Base-by-base conservation (phyloP, 1,140 invertebrate genomes). In the Calephelis nemesis region DNA sequence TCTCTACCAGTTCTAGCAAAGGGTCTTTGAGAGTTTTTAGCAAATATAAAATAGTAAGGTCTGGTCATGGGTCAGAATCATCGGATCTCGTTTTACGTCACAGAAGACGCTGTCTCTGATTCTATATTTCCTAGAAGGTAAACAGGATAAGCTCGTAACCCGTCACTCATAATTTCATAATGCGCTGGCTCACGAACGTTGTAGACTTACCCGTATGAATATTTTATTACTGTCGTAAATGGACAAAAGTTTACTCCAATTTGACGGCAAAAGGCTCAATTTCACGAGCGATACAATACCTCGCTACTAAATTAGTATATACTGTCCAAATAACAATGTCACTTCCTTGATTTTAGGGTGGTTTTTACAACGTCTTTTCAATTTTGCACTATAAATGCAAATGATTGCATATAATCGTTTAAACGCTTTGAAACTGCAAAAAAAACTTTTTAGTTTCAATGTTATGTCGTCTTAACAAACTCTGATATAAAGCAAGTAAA, bases 101-200 rank as follows among this genome's bases (percentile, higher is more conserved):
- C 70, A 66, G 48, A 69, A 75, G 71, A 71, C 66, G 71, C 30
- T 69, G 70, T 74, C 76, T 78, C 72, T 71, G 45, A 66, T 66
- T 66, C 49, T 15, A 40, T 52, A 52, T 66, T 52, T 52, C 54
- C 64, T 66, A 39, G 64, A 47, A 64, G 30, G 63, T 39, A 64
- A 64, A 64, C 63, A 49, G 50, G 42, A 66, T 66, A 66, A 66
- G 64, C 64, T 30, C 52, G 40, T 54, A 19, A 54, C 50, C 50
- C 50, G 50, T 54, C 48, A 65, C 47, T 65, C n/a, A 50, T 65
- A 54, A 65, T 65, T 65, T 65, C 64, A 65, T 65, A 54, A 65
- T 65, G 64, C 49, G 64, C 49, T 30, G 9, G 49, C 13, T 65
- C n/a, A 52, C 62, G 40, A 63, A 63, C 62, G 45, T 15, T 52